Base-by-base conservation (phyloP, 2,113 vertebrate species). In the Hepsetus odoe region DNA sequence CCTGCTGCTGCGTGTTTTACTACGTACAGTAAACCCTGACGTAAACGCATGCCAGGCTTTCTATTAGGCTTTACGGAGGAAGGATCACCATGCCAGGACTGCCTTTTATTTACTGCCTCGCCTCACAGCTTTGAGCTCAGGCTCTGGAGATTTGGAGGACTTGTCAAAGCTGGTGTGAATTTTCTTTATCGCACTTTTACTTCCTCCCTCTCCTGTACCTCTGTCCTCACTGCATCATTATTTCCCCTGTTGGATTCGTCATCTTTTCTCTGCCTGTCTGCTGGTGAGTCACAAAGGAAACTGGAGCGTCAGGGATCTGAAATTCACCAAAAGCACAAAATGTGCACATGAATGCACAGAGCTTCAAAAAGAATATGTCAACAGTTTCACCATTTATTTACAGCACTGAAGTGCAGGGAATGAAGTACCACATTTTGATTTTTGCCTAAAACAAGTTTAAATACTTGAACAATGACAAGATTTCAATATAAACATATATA, bases 61-160 rank as follows among this genome's bases (percentile, higher is more conserved):
- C 78, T 67, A 78, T 83, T 78, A 78, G 78, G 49, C 77, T 80
- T 80, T 78, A 82, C 80, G 55, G 66, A 58, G 44, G 72, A 70
- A 71, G 59, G 53, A 85, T 85, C 77, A 69, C 69, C 70, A 58
- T n/a, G 3, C 24, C 56, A 82, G 72, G 51, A 73, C 24, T 66
- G 44, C 16, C 32, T 74, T 74, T 80, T 80, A 85, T 82, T 85
- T 82, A 85, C 80, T 49, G 30, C 38, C 59, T 69, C 35, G 38
- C 53, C 32, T 65, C 35, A 65, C 26, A 76, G 35, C 32, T 24
- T 56, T 61, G 26, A 72, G 26, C 51, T 46, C 18, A 33, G 24
- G 65, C 55, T 62, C 53, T 62, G 22, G 72, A 64, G 33, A 26
- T 75, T 74, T 62, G 32, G 46, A 32, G 46, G 65, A 46, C 66